These are phyloP conservation scores for Dascyllus trimaculatus DNA, from an alignment of 2,113 vertebrate genomes.

Conservation along the genomic window DNA sequence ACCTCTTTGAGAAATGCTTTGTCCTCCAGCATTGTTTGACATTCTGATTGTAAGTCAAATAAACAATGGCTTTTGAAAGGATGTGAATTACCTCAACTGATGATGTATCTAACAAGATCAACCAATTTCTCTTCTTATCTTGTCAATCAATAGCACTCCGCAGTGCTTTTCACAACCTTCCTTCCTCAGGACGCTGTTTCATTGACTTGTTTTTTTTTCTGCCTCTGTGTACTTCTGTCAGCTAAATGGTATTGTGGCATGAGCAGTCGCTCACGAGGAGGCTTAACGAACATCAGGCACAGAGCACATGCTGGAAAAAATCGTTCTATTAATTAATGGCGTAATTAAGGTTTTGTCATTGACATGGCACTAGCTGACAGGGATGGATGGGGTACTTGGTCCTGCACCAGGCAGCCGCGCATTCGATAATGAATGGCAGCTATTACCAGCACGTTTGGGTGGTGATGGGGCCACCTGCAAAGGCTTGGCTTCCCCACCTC, in stretches of 20 bases:
- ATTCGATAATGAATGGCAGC: slow-evolving; percentile 96
- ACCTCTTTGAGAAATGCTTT: slow-evolving; percentile 15
- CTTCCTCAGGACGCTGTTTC: slow-evolving; percentile 65
- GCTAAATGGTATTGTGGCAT: slow-evolving; percentile 71
- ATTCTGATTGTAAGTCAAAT: slow-evolving; percentile 48
- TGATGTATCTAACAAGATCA: slow-evolving; percentile 64
- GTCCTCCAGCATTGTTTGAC: slow-evolving; percentile 44
- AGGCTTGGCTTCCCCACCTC: slow-evolving; percentile 83
- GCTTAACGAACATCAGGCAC: slow-evolving; percentile 93
- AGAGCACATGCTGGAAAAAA: slow-evolving; percentile 89
- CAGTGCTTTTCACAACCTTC: slow-evolving; percentile 53
- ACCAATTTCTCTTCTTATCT: slow-evolving; percentile 63
- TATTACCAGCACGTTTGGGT: slow-evolving; percentile 93
- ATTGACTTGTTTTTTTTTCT: slow-evolving; percentile 65
- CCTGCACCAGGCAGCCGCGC: slow-evolving; percentile 86
- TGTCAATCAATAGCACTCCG: slow-evolving; percentile 70
- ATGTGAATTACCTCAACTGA: slow-evolving; percentile 59
- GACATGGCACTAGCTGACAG: slow-evolving; percentile 96
- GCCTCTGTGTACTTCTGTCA: slow-evolving; percentile 65
- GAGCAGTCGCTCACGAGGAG: slow-evolving; percentile 90
- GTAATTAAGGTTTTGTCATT: slow-evolving; percentile 99
- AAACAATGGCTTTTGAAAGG: slow-evolving; percentile 56
- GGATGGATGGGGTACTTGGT: slow-evolving; percentile 92
- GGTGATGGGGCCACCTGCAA: slow-evolving; percentile 92
- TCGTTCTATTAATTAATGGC: slow-evolving; percentile 99